Conservation (phyloP, 2,797 vertebrate species). For the Huso huso region DNA sequence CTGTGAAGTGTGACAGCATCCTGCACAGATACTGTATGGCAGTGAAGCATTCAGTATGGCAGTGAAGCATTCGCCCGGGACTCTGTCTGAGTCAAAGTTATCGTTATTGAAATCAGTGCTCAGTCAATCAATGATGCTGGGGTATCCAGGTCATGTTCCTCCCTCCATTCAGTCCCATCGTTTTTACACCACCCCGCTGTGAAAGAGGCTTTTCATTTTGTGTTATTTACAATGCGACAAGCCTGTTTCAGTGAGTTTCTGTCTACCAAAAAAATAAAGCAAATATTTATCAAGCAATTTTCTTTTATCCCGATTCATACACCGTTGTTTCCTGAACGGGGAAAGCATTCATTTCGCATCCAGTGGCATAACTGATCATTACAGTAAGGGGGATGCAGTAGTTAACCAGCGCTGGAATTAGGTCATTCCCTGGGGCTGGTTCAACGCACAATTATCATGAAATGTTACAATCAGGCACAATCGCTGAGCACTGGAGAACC, state of each 20-base stretch:
- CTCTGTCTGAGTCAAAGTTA: constrained; percentile 23
- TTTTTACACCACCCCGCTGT: constrained; percentile 30
- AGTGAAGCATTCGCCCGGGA: constrained; percentile 12
- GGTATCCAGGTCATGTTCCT: constrained; percentile 31
- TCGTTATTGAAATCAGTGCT: constrained; percentile 14
- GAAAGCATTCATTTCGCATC: not conserved
- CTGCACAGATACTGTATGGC: constrained; percentile 16
- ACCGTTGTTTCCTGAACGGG: too few relatives aligned
- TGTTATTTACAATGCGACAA: too few relatives aligned
- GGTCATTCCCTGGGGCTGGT: constrained; percentile 50
- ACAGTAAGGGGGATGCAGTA: not conserved
- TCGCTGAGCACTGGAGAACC: constrained; percentile 4
- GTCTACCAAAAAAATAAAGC: too few relatives aligned
- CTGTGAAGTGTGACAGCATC: too few relatives aligned
- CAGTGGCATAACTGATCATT: not conserved
- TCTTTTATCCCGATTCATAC: too few relatives aligned
- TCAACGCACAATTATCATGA: constrained; percentile 50
- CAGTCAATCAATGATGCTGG: constrained; percentile 27
- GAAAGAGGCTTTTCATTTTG: constrained; percentile 24
- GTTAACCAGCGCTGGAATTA: constrained; percentile 46
- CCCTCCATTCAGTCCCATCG: constrained; percentile 17
- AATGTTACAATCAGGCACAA: constrained; percentile 33
- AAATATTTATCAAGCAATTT: too few relatives aligned
- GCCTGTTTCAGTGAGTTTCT: too few relatives aligned
- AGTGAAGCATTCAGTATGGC: constrained; percentile 17